phyloP scores from a whole-genome alignment of 2,888 invertebrate genomes.

The Agrilus biguttatus region DNA sequence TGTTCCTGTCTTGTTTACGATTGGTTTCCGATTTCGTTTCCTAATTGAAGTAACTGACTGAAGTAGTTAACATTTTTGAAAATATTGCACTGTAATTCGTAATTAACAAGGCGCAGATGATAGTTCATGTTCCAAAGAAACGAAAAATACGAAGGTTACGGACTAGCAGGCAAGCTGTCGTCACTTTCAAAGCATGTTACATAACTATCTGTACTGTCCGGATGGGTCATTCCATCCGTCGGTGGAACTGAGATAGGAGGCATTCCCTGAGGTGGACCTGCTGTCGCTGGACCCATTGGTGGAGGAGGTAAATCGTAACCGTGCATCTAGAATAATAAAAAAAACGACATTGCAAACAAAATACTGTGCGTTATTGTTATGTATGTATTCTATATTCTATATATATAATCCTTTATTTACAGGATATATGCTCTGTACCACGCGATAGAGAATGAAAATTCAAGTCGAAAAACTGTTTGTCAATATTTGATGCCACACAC shows the following conservation, averaged over 20 bases:
- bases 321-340: slow-evolving; percentile 61
- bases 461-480: no score
- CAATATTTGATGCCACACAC: no score
- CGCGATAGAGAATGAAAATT: no score
- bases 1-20: background rate
- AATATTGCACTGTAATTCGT: slow-evolving; percentile 2
- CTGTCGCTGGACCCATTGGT: slow-evolving; percentile 35
- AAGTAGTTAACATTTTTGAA: slow-evolving; percentile 4
- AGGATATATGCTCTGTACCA: no score
- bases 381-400: no score
- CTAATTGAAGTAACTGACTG: background rate
- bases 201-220: slow-evolving; percentile 76
- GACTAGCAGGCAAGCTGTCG: slow-evolving; percentile 60
- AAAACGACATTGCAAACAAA: no score
- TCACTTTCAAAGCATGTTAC: slow-evolving; percentile 88
- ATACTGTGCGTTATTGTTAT: no score
- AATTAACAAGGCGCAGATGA: slow-evolving; percentile 3
- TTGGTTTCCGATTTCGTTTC: background rate
- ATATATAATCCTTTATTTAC: no score
- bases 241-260: slow-evolving; percentile 42
- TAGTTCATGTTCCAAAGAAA: slow-evolving; percentile 4
- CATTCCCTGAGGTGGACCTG: slow-evolving; percentile 34
- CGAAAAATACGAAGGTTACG: slow-evolving; percentile 34
- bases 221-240: slow-evolving; percentile 53
- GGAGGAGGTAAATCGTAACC: slow-evolving; percentile 61